These are phyloP conservation scores for Drosophila micromelanica DNA, from an alignment of 1,140 invertebrate genomes.

Conservation along the genomic window DNA sequence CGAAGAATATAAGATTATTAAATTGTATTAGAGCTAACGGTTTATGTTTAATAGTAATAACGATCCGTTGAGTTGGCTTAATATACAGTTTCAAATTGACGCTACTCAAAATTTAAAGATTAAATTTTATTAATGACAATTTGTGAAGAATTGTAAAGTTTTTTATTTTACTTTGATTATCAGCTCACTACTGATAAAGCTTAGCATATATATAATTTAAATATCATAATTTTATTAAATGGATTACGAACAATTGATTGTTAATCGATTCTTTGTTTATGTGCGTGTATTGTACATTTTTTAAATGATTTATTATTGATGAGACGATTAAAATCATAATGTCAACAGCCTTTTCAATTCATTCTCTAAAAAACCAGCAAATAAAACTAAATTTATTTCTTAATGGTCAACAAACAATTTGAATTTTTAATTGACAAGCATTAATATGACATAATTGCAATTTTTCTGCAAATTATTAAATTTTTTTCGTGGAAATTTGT, in stretches of 20 bases:
- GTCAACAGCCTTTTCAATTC: no score
- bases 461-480: slow-evolving; percentile 3
- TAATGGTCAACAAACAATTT: slow-evolving; percentile 3
- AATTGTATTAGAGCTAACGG: slow-evolving; percentile 55
- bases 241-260: slow-evolving; percentile 6
- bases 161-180: slow-evolving; percentile 2
- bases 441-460: slow-evolving; percentile 1
- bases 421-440: neutral
- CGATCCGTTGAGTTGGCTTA: neutral
- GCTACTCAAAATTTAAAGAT: no score
- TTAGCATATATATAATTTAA: slow-evolving; percentile 1
- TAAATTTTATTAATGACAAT: no score
- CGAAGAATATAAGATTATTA: slow-evolving; percentile 24
- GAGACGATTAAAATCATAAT: neutral
- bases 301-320: slow-evolving; percentile 12
- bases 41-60: slow-evolving; percentile 2
- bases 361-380: neutral
- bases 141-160: slow-evolving; percentile 23
- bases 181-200: slow-evolving; percentile 1
- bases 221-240: slow-evolving; percentile 1
- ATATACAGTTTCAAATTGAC: slow-evolving; percentile 18
- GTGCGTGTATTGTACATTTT: slow-evolving; percentile 20
- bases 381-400: neutral
- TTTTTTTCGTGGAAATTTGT: slow-evolving; percentile 1
- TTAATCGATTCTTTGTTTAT: slow-evolving; percentile 4